Evolutionary conservation across 1,140 invertebrate species (phyloP).

Genomic region (Drosophila kanapiae): DNA sequence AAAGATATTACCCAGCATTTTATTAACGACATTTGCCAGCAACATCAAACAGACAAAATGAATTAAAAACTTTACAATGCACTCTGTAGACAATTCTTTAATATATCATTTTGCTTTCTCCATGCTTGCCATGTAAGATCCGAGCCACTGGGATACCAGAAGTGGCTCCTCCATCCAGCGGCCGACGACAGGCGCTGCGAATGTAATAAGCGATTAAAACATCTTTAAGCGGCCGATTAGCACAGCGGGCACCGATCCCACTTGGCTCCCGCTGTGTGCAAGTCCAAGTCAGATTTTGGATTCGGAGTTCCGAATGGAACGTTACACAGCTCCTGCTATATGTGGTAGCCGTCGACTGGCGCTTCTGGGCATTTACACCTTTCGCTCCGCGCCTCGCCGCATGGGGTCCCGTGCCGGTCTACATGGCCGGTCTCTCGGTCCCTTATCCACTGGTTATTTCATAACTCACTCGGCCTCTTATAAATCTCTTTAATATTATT

Average conservation of each 20-base stretch:
- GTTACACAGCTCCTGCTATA: slow-evolving; percentile 35
- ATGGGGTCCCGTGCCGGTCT: slow-evolving; percentile 33
- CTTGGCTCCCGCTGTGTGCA: slow-evolving; percentile 41
- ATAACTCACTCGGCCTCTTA: slow-evolving; percentile 68
- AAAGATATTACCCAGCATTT: neutral
- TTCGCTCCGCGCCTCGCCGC: slow-evolving; percentile 41
- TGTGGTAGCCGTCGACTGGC: slow-evolving; percentile 51
- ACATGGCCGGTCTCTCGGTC: neutral
- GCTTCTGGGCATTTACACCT: slow-evolving; percentile 77
- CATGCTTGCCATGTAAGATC: neutral
- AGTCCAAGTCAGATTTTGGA: slow-evolving; percentile 17
- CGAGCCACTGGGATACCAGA: neutral
- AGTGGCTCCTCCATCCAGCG: slow-evolving; percentile 10
- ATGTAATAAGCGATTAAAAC: slow-evolving; percentile 84
- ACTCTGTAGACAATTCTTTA: neutral
- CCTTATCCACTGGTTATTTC: slow-evolving; percentile 60
- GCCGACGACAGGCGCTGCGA: slow-evolving; percentile 51
- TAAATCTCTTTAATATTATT: slow-evolving; percentile 85
- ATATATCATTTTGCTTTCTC: neutral
- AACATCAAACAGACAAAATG: neutral
- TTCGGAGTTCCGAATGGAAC: neutral
- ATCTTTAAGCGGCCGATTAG: slow-evolving; percentile 79
- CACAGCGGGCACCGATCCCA: slow-evolving; percentile 61
- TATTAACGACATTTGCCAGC: neutral
- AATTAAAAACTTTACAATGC: neutral